Conservation (phyloP, 2,797 vertebrate genomes). For the Pseudotriccus pelzelni region DNA sequence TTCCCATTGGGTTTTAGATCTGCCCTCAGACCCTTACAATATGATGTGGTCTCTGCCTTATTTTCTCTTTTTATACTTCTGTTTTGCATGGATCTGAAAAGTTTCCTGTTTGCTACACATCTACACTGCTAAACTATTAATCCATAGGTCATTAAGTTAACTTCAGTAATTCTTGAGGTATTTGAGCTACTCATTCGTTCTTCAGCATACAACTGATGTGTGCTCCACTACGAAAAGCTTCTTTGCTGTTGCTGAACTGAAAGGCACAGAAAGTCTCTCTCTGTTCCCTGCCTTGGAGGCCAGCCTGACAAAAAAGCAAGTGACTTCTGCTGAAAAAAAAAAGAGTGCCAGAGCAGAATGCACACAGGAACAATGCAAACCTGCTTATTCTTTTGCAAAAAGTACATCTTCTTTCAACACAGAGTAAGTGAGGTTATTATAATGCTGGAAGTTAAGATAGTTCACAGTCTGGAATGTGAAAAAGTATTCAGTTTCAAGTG, state of each 20-base stretch:
- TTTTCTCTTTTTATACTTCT: not conserved
- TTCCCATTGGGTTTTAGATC: not conserved
- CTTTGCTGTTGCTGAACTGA: not conserved
- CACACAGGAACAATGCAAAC: not conserved
- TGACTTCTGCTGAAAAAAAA: not conserved
- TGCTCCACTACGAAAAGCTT: not conserved
- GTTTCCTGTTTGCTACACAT: not conserved
- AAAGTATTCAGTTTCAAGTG: not conserved
- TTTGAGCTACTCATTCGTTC: not conserved
- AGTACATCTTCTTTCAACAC: not conserved
- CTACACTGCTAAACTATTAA: not conserved
- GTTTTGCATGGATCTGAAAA: not conserved
- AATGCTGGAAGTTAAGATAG: not conserved
- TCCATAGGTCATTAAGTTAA: not conserved
- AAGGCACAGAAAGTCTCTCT: not conserved
- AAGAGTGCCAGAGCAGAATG: not conserved
- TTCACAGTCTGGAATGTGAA: not conserved
- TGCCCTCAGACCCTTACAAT: not conserved
- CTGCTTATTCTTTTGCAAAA: not conserved
- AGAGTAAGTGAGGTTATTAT: not conserved
- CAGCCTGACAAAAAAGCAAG: not conserved
- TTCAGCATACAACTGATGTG: not conserved
- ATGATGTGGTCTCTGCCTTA: not conserved
- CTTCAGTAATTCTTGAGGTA: not conserved
- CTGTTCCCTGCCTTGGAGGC: not conserved